Conservation (phyloP, 1,140 invertebrate genomes). For the Sitobion miscanthi region DNA sequence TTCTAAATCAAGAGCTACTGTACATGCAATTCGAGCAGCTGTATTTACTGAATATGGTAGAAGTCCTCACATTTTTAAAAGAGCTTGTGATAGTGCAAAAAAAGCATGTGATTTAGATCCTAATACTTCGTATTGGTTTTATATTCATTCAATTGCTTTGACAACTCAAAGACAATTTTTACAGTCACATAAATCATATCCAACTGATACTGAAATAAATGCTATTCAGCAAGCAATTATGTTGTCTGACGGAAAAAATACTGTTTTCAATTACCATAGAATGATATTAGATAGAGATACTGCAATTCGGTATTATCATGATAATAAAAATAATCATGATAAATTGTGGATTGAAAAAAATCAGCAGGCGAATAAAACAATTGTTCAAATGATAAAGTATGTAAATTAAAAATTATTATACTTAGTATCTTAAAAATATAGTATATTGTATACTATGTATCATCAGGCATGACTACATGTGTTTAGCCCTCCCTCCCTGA, state of each 20-base stretch:
- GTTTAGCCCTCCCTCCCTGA: no score
- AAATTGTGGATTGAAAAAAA: slow-evolving; percentile 26
- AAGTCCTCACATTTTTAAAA: neutral
- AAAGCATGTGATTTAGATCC: slow-evolving; percentile 49
- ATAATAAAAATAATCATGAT: slow-evolving; percentile 2
- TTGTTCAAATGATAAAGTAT: slow-evolving; percentile 49
- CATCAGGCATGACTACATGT: no score
- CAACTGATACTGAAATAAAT: slow-evolving; percentile 37
- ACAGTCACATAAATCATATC: slow-evolving; percentile 5
- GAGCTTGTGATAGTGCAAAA: slow-evolving; percentile 22
- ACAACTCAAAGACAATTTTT: slow-evolving; percentile 1
- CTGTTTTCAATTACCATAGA: slow-evolving; percentile 18
- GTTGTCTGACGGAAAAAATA: slow-evolving; percentile 37
- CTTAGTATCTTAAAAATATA: neutral
- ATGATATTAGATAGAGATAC: slow-evolving; percentile 39
- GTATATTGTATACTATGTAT: no score
- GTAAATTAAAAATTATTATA: neutral
- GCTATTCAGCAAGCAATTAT: slow-evolving; percentile 39
- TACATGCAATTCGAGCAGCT: slow-evolving; percentile 17
- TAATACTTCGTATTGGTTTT: slow-evolving; percentile 45
- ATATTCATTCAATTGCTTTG: slow-evolving; percentile 39
- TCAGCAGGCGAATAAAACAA: neutral
- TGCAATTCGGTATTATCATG: slow-evolving; percentile 10
- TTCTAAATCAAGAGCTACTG: slow-evolving; percentile 33
- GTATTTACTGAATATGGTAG: slow-evolving; percentile 32